Evolutionary conservation across 2,797 vertebrate species (phyloP).

Genomic region (Phoeniculus purpureus): DNA sequence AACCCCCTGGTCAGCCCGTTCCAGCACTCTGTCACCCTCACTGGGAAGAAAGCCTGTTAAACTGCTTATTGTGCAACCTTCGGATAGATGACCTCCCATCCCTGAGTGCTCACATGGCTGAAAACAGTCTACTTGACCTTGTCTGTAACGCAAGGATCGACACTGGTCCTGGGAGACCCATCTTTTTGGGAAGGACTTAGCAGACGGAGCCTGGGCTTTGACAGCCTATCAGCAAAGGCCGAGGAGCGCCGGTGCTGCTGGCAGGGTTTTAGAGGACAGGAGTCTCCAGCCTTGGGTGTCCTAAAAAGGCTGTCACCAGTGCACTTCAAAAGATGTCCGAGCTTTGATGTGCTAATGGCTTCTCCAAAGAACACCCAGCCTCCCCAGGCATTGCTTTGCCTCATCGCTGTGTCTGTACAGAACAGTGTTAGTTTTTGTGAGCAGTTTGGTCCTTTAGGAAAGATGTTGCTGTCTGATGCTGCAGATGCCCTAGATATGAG

Average conservation of each 20-base stretch:
- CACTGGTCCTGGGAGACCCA: not conserved
- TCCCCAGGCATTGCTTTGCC: not conserved
- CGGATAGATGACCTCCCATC: not conserved
- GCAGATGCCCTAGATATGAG: not conserved
- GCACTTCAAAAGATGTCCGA: not conserved
- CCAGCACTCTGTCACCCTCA: too few species aligned
- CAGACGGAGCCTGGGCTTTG: not conserved
- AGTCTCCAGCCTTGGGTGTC: not conserved
- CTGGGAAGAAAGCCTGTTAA: not conserved
- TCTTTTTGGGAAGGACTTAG: not conserved
- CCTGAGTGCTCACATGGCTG: not conserved
- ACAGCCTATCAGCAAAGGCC: rapidly evolving
- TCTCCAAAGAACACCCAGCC: not conserved
- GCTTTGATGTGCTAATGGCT: not conserved
- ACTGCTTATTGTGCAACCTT: not conserved
- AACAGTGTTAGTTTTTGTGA: not conserved
- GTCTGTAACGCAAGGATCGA: not conserved
- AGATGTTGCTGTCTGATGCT: not conserved
- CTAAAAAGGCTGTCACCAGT: not conserved
- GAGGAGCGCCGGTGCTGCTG: not conserved
- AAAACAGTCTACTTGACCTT: not conserved
- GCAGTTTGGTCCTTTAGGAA: not conserved
- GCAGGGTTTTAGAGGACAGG: not conserved
- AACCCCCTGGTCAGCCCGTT: too few species aligned
- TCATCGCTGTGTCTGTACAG: not conserved